Conservation (phyloP, 2,888 invertebrate genomes). For the Synanthedon andrenaeformis region DNA sequence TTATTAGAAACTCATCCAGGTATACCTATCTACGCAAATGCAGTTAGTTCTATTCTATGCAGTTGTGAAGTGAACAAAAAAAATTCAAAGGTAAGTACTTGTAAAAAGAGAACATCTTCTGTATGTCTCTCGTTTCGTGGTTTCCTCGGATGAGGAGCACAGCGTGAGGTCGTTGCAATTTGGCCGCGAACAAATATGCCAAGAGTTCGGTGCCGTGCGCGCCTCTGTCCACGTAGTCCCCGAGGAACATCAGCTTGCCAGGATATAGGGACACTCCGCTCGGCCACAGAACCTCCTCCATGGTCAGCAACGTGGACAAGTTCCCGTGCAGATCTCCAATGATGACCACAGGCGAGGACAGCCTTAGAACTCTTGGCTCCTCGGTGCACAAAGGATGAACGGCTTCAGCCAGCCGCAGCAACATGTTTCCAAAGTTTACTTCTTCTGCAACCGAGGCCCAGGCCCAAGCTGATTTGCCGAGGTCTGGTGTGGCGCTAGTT, state of each 20-base stretch:
- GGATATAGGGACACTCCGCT: constrained; percentile 75
- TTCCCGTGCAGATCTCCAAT: constrained; percentile 82
- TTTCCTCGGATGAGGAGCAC: constrained; percentile 78
- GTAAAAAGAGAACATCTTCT: constrained; percentile 79
- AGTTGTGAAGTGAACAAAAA: no score
- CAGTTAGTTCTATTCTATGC: no score
- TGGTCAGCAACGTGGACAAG: constrained; percentile 73
- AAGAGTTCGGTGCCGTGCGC: constrained; percentile 76
- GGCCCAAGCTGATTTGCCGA: constrained; percentile 30
- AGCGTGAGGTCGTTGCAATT: constrained; percentile 74
- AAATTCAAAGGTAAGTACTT: constrained; percentile 44
- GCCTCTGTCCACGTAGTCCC: constrained; percentile 84
- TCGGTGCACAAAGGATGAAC: constrained; percentile 29
- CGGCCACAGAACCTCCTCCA: constrained; percentile 79
- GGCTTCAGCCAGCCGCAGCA: constrained; percentile 39
- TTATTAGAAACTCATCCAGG: no score
- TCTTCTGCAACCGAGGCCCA: constrained; percentile 33
- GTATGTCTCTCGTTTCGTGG: constrained; percentile 80
- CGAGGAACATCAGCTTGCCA: constrained; percentile 76
- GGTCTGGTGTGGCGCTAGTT: background rate
- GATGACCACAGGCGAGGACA: constrained; percentile 38
- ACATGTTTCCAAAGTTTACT: constrained; percentile 28
- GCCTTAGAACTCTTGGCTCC: constrained; percentile 37
- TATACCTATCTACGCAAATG: no score
- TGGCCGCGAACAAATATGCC: constrained; percentile 77